Conservation (phyloP, 2,797 vertebrate species). For the Acridotheres tristis region DNA sequence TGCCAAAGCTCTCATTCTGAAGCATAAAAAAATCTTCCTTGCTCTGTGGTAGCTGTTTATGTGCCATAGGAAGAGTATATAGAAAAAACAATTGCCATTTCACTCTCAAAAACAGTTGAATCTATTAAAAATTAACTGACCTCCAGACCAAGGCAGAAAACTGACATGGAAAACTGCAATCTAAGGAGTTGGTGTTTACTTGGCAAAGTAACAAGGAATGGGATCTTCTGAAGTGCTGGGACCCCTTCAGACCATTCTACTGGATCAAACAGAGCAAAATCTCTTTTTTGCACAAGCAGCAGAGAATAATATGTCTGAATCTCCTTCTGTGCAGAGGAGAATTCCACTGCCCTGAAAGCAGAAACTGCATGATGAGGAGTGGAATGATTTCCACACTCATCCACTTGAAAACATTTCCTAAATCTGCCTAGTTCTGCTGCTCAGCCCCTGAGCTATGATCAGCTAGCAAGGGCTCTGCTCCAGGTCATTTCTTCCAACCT, state of each 20-base stretch:
- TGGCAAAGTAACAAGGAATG: not conserved
- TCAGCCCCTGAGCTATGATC: not conserved
- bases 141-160: not conserved
- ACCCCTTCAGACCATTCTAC: not conserved
- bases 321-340: not conserved
- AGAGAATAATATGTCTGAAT: not conserved
- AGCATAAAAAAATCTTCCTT: not conserved
- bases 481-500: not conserved
- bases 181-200: not conserved
- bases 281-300: not conserved
- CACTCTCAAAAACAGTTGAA: not conserved
- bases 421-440: not conserved
- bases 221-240: not conserved
- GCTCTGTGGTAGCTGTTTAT: not conserved
- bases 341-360: not conserved
- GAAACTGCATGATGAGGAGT: not conserved
- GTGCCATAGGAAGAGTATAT: not conserved
- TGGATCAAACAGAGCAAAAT: not conserved
- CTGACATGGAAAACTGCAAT: not conserved
- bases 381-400: not conserved
- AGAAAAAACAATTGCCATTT: not conserved
- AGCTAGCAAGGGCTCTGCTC: not conserved
- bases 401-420: not conserved
- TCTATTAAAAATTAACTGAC: not conserved
- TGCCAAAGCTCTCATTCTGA: not conserved